Conservation (phyloP, 1,140 invertebrate genomes). For the Chymomyza costata region DNA sequence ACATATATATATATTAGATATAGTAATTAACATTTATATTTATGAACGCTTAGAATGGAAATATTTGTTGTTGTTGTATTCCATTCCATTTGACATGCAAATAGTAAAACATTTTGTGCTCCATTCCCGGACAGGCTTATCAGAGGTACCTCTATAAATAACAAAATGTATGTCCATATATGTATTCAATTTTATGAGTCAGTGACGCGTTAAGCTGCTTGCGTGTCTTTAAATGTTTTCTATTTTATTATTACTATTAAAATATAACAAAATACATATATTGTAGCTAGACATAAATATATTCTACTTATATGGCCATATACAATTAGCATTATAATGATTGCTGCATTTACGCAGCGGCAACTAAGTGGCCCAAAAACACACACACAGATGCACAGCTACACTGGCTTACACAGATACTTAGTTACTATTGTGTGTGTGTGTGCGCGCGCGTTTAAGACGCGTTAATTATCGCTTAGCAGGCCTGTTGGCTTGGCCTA, state of each 20-base stretch:
- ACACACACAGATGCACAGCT: too few species aligned
- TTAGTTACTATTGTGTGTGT: too few species aligned
- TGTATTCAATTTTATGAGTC: conserved; percentile 49
- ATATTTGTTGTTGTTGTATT: too few species aligned
- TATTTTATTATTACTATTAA: conserved; percentile 56
- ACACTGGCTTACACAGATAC: too few species aligned
- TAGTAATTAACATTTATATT: too few species aligned
- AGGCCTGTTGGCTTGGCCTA: conserved; percentile 16
- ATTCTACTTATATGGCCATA: not conserved
- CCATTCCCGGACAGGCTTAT: not conserved
- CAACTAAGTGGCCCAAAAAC: conserved; percentile 3
- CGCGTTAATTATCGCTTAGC: conserved; percentile 65
- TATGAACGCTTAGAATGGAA: too few species aligned
- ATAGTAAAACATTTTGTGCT: conserved; percentile 36
- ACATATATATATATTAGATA: too few species aligned
- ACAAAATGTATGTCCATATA: conserved; percentile 26
- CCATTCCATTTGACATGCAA: conserved; percentile 30
- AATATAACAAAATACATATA: conserved; percentile 34
- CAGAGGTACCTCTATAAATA: conserved; percentile 11
- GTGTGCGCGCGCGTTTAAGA: conserved; percentile 45
- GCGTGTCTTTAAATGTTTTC: conserved; percentile 63
- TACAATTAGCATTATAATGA: conserved; percentile 45
- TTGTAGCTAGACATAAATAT: conserved; percentile 20
- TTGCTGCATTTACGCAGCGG: conserved; percentile 2
- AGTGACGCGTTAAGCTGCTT: conserved; percentile 55